Conservation (phyloP, 2,888 invertebrate genomes). For the Drosophila emarginata region DNA sequence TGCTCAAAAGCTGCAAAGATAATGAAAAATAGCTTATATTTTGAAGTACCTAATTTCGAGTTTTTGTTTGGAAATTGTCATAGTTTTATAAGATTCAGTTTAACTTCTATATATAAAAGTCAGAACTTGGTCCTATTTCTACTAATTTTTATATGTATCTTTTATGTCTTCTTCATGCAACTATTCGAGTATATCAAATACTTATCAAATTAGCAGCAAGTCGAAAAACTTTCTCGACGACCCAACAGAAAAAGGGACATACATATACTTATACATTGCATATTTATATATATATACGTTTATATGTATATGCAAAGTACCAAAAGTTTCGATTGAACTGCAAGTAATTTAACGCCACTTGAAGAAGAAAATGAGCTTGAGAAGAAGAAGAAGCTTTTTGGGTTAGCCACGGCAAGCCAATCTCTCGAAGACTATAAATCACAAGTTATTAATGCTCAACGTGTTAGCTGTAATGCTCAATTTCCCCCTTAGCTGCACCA, state of each 20-base stretch:
- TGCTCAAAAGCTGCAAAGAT: too few species aligned
- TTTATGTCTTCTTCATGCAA: conserved; percentile 1
- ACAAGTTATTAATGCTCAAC: conserved; percentile 71
- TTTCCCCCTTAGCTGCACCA: conserved; percentile 42
- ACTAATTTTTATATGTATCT: conserved; percentile 3
- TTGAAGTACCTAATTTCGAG: too few species aligned
- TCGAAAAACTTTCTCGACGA: conserved; percentile 37
- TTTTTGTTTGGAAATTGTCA: too few species aligned
- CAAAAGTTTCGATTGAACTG: conserved; percentile 57
- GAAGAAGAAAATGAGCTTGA: conserved; percentile 28
- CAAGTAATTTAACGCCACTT: conserved; percentile 56
- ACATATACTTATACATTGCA: background rate
- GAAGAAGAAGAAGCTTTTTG: background rate
- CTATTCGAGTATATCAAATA: conserved; percentile 32
- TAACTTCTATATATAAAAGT: too few species aligned
- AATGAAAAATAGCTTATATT: too few species aligned
- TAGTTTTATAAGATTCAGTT: too few species aligned
- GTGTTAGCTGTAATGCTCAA: conserved; percentile 48
- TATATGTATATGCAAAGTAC: background rate
- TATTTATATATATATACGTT: background rate
- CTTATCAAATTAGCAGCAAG: conserved; percentile 49
- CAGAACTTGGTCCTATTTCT: too few species aligned
- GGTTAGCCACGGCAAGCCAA: conserved; percentile 15
- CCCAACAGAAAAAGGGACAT: background rate
- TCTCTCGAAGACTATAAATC: conserved; percentile 54